A percentile compares a stretch with the other conserved stretches of the same genome.
Conservation (phyloP, 2,797 vertebrate genomes). For the Gastrophryne carolinensis region DNA sequence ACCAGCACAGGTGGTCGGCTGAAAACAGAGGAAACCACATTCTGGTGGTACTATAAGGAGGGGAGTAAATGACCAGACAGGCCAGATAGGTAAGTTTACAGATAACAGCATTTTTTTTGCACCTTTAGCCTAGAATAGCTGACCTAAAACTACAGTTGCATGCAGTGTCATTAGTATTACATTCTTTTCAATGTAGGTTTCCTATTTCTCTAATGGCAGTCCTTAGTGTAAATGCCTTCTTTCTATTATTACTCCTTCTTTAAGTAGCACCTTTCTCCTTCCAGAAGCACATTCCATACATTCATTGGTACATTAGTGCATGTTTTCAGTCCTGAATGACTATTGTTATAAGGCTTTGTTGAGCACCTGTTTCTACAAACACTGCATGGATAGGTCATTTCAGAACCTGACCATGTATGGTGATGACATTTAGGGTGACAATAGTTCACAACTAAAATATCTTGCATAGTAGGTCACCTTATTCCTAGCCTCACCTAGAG, state of each 20-base stretch:
- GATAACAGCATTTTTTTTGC: no score
- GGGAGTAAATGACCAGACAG: no score
- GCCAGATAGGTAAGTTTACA: no score
- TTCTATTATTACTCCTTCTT: background rate
- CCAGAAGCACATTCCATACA: background rate
- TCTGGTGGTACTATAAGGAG: no score
- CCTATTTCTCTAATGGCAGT: background rate
- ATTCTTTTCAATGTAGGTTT: no score
- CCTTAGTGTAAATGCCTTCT: background rate
- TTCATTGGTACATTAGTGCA: background rate
- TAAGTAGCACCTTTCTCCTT: background rate
- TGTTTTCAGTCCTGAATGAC: background rate
- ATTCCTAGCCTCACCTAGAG: no score
- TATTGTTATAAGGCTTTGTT: background rate
- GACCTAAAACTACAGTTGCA: background rate
- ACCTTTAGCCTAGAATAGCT: no score
- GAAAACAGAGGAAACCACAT: no score
- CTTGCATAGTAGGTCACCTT: background rate
- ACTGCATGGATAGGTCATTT: background rate
- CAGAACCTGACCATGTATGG: constrained; percentile 4
- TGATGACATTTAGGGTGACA: background rate
- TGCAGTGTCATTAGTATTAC: background rate
- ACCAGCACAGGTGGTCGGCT: no score
- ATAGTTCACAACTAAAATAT: background rate
- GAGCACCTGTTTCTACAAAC: background rate